Percentiles rank a stretch among this genome's conserved stretches.
phyloP scores from a whole-genome alignment of 2,888 invertebrate species.

The Julus scandinavius region DNA sequence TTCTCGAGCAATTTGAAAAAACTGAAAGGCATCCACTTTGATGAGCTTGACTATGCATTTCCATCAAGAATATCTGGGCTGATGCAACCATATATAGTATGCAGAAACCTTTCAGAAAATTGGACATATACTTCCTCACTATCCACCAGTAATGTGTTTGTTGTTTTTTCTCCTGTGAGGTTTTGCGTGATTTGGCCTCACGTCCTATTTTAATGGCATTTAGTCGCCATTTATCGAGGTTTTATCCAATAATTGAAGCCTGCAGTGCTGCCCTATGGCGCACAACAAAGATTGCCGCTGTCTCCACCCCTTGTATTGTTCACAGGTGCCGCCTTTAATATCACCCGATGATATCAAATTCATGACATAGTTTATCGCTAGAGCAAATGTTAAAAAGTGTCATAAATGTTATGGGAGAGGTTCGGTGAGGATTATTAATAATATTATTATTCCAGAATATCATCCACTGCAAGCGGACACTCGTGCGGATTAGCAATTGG shows the following conservation, averaged over 20 bases:
- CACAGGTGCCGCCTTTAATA: constrained; percentile 53
- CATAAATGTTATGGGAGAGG: constrained; percentile 51
- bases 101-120: not conserved
- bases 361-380: constrained; percentile 50
- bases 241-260: not conserved
- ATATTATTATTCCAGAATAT: constrained; percentile 42
- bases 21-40: not conserved
- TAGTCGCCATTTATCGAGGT: constrained; percentile 17
- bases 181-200: not conserved
- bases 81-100: not conserved
- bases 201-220: not conserved
- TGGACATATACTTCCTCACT: not conserved
- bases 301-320: constrained; percentile 47
- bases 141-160: not conserved
- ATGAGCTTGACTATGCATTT: not conserved
- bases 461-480: not conserved
- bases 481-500: constrained; percentile 20
- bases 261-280: constrained; percentile 26
- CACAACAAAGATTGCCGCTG: constrained; percentile 50
- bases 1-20: not conserved
- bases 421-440: constrained; percentile 45
- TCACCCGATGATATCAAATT: constrained; percentile 52
- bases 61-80: not conserved
- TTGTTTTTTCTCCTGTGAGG: not conserved
- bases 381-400: constrained; percentile 51